A percentile compares a stretch with the other conserved stretches of the same genome.
phyloP scores from a whole-genome alignment of 2,888 invertebrate genomes.

The Pollenia labialis region DNA sequence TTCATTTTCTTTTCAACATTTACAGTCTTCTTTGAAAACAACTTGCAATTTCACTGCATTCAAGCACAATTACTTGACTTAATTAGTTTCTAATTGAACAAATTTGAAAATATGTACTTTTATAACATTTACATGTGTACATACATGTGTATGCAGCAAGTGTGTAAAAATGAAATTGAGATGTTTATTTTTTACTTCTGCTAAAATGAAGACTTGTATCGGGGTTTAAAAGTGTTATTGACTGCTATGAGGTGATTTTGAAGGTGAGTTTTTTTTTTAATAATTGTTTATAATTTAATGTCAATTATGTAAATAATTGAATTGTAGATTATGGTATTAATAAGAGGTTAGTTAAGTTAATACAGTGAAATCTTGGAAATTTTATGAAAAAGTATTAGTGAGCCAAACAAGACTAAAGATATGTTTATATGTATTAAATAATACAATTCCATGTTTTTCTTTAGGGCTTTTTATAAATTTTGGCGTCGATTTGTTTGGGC shows the following conservation, averaged over 20 bases:
- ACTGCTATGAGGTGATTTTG: conserved; percentile 47
- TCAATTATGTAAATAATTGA: conserved; percentile 2
- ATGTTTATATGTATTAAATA: too few relatives aligned
- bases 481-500: too few relatives aligned
- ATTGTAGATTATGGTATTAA: not conserved
- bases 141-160: not conserved
- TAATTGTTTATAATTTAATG: not conserved
- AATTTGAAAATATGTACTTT: not conserved
- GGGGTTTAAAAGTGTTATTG: conserved; percentile 26
- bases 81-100: conserved; percentile 41
- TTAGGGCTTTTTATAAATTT: too few relatives aligned
- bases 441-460: too few relatives aligned
- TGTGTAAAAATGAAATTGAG: conserved; percentile 22
- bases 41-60: conserved; percentile 46
- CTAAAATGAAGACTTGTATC: conserved; percentile 20
- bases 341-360: not conserved
- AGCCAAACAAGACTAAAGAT: not conserved
- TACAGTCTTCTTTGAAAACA: conserved; percentile 18
- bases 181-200: conserved; percentile 9
- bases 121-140: not conserved
- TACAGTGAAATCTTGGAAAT: not conserved
- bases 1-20: conserved; percentile 28
- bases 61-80: conserved; percentile 62
- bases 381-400: not conserved
- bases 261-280: conserved; percentile 24